phyloP scores from a whole-genome alignment of 1,140 invertebrate species.

The Dendrolimus punctatus region DNA sequence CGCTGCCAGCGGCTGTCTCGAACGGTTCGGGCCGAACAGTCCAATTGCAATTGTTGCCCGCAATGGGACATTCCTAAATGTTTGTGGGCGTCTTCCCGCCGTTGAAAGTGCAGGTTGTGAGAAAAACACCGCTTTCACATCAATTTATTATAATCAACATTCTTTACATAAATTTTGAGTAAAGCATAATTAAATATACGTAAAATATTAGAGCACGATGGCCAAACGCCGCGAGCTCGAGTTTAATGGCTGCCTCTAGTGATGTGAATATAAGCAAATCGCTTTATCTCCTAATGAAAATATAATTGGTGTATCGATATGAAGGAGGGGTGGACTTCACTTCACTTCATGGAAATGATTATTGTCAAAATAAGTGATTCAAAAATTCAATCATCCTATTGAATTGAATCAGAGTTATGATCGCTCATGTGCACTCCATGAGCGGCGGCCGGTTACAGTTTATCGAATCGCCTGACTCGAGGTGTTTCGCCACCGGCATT shows the following conservation, averaged over 20 bases:
- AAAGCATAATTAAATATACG: constrained; percentile 16
- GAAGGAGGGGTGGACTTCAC: too few relatives aligned
- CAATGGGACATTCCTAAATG: neutral
- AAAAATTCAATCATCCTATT: too few relatives aligned
- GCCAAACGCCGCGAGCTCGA: neutral
- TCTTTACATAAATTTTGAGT: constrained; percentile 19
- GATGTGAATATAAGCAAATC: neutral
- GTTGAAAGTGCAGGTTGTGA: neutral
- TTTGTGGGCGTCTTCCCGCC: neutral
- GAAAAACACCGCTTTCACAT: neutral
- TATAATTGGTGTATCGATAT: too few relatives aligned
- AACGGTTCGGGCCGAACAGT: too few relatives aligned
- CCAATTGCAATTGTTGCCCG: neutral
- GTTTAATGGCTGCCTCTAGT: neutral
- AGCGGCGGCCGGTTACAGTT: neutral
- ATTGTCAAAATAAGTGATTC: too few relatives aligned
- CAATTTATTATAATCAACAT: constrained; percentile 15
- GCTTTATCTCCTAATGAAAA: too few relatives aligned
- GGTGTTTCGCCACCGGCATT: too few relatives aligned
- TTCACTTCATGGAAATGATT: too few relatives aligned
- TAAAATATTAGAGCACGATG: constrained; percentile 10
- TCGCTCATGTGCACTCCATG: too few relatives aligned
- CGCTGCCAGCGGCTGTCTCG: too few relatives aligned
- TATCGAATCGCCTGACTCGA: too few relatives aligned
- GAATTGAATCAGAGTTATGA: too few relatives aligned